These are phyloP conservation scores for Egretta garzetta DNA, from an alignment of 2,113 vertebrate species.

Conservation along the genomic window DNA sequence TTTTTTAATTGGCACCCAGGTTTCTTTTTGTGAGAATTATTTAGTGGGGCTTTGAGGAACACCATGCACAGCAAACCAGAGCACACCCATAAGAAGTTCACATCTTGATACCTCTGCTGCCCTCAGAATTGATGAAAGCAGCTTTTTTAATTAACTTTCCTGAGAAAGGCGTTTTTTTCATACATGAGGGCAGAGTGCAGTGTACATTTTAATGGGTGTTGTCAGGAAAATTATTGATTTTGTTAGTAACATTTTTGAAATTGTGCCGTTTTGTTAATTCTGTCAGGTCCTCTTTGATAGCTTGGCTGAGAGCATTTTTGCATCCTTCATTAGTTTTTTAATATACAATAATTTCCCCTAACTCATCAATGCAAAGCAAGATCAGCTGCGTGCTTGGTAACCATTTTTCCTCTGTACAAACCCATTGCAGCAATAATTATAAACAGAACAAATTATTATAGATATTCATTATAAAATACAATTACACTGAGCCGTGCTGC, in stretches of 20 bases:
- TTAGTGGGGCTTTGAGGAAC: not conserved
- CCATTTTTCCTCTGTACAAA: slow-evolving; percentile 23
- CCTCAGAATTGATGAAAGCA: slow-evolving; percentile 15
- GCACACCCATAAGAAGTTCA: not conserved
- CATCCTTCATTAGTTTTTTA: slow-evolving; percentile 49
- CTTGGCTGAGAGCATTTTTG: slow-evolving; percentile 14
- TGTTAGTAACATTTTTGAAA: slow-evolving; percentile 63
- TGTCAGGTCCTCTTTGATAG: slow-evolving; percentile 24
- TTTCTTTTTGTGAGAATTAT: not conserved
- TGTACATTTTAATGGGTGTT: slow-evolving; percentile 55
- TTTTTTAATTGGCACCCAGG: not conserved
- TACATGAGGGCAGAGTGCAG: not conserved
- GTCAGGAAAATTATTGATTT: slow-evolving; percentile 67
- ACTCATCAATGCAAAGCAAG: not conserved
- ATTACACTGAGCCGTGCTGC: not conserved
- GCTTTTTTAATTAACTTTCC: slow-evolving; percentile 54
- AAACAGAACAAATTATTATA: slow-evolving; percentile 26
- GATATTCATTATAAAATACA: slow-evolving; percentile 31
- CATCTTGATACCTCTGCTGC: not conserved
- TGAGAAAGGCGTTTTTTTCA: slow-evolving; percentile 20
- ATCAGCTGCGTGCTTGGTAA: not conserved
- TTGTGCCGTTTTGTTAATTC: slow-evolving; percentile 56
- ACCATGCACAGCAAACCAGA: not conserved
- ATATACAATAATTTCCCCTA: slow-evolving; percentile 14
- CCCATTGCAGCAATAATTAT: slow-evolving; percentile 27